phyloP scores from a whole-genome alignment of 2,888 invertebrate species.

The Idaea dimidiata region DNA sequence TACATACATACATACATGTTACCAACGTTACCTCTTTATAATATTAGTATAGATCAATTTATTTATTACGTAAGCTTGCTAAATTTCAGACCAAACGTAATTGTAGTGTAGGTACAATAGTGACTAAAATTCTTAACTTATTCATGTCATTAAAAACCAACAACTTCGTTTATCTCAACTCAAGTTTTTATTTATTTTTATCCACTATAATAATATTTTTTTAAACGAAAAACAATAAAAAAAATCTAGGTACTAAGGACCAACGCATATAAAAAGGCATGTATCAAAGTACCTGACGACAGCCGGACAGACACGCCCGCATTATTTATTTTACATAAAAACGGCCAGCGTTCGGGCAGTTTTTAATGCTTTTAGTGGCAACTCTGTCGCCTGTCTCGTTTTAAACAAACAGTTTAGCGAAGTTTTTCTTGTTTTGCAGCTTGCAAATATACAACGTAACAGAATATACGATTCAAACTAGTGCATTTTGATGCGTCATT shows the following conservation, averaged over 20 bases:
- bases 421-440: constrained; percentile 47
- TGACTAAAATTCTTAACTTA: too few species aligned
- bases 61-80: too few species aligned
- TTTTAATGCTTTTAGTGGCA: constrained; percentile 53
- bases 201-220: not conserved
- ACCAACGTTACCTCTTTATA: too few species aligned
- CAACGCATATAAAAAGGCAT: constrained; percentile 42
- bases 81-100: too few species aligned
- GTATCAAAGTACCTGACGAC: constrained; percentile 49
- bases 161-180: too few species aligned
- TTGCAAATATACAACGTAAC: constrained; percentile 21
- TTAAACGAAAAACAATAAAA: constrained; percentile 19
- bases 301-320: constrained; percentile 56
- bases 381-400: constrained; percentile 38
- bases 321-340: constrained; percentile 74
- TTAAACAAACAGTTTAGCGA: constrained; percentile 70
- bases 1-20: too few species aligned
- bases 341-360: constrained; percentile 28
- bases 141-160: too few species aligned
- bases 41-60: too few species aligned
- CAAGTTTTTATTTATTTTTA: not conserved
- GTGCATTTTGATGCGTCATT: too few species aligned
- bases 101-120: too few species aligned
- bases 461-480: constrained; percentile 5
- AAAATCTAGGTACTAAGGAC: constrained; percentile 27